These are phyloP conservation scores for Laspeyria flexula DNA, from an alignment of 2,888 invertebrate species.

Conservation along the genomic window DNA sequence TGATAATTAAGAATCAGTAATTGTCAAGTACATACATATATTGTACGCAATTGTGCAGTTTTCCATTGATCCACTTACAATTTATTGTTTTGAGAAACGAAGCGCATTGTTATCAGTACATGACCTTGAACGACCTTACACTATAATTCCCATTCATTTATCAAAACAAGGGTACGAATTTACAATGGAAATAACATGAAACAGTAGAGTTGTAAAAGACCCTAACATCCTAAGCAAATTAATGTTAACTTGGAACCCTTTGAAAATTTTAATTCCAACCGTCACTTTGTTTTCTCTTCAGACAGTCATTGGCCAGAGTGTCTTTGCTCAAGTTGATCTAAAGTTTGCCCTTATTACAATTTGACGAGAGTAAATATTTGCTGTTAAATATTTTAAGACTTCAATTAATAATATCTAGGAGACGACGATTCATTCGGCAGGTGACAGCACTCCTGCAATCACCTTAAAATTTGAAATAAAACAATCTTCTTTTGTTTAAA, in stretches of 20 bases:
- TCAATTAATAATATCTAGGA: too few species aligned
- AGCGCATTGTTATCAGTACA: background rate
- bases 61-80: slow-evolving; percentile 8
- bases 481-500: too few species aligned
- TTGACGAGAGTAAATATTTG: slow-evolving; percentile 14
- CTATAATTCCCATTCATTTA: slow-evolving; percentile 14
- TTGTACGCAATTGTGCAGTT: slow-evolving; percentile 4
- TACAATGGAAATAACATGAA: slow-evolving; percentile 22
- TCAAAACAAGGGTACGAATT: slow-evolving; percentile 17
- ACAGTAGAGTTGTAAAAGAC: background rate
- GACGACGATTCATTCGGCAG: too few species aligned
- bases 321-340: slow-evolving; percentile 20
- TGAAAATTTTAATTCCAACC: slow-evolving; percentile 13
- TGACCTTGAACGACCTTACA: slow-evolving; percentile 10
- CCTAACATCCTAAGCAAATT: slow-evolving; percentile 18
- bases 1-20: too few species aligned
- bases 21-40: too few species aligned
- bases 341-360: slow-evolving; percentile 12
- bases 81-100: background rate
- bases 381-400: slow-evolving; percentile 13
- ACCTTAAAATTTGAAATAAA: too few species aligned
- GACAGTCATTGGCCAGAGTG: slow-evolving; percentile 38
- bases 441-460: too few species aligned
- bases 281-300: slow-evolving; percentile 14
- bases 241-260: slow-evolving; percentile 16